phyloP scores from a whole-genome alignment of 2,113 vertebrate species.

The Chaenocephalus aceratus region DNA sequence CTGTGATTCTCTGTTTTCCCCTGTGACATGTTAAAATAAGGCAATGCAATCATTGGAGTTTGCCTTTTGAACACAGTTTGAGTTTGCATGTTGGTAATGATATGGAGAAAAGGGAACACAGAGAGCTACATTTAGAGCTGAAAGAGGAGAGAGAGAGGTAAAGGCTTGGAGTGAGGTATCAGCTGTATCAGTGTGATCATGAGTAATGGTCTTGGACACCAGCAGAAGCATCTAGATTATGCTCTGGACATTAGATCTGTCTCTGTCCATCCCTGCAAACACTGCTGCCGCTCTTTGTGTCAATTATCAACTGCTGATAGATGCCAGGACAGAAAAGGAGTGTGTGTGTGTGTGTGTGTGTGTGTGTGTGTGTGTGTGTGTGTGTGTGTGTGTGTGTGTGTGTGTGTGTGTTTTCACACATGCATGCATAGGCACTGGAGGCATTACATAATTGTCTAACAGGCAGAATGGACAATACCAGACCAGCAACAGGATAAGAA shows the following conservation, averaged over 20 bases:
- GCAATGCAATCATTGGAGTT: neutral
- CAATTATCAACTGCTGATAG: constrained; percentile 45
- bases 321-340: constrained; percentile 9
- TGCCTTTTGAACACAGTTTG: neutral
- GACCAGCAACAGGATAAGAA: neutral
- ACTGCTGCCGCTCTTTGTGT: constrained; percentile 14
- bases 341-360: constrained; percentile 1
- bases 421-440: neutral
- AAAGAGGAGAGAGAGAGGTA: neutral
- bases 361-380: constrained; percentile 15
- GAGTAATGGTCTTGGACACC: constrained; percentile 74
- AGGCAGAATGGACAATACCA: constrained; percentile 3
- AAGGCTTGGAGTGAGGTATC: constrained; percentile 24
- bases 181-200: constrained; percentile 41
- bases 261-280: constrained; percentile 23
- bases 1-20: constrained; percentile 2
- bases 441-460: constrained; percentile 20
- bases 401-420: constrained; percentile 7
- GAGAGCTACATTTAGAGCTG: neutral
- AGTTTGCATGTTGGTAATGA: neutral
- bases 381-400: neutral
- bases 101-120: neutral
- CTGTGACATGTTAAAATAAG: neutral
- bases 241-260: constrained; percentile 59
- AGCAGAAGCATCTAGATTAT: constrained; percentile 45